Evolutionary conservation across 2,888 invertebrate species (phyloP).

Genomic region (Ichneumoninae sp.): DNA sequence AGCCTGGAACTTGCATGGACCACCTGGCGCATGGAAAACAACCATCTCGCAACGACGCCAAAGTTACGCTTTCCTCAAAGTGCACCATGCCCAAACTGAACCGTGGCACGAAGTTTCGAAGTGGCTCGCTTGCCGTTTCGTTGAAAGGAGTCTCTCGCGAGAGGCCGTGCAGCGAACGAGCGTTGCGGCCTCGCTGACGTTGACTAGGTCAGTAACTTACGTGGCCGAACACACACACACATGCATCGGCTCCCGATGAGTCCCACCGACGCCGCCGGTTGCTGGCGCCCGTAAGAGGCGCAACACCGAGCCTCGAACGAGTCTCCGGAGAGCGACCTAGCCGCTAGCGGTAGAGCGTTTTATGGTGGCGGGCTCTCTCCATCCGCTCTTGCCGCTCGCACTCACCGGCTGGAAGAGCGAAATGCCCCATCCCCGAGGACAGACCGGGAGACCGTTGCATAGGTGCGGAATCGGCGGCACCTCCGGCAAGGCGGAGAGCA

Average conservation of each 20-base stretch:
- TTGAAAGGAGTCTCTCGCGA: constrained; percentile 5
- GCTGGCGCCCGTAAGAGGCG: constrained; percentile 58
- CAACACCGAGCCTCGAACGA: constrained; percentile 50
- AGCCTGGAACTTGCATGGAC: constrained; percentile 19
- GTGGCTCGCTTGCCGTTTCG: constrained; percentile 12
- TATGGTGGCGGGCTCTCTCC: constrained; percentile 63
- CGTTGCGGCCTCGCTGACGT: constrained; percentile 64
- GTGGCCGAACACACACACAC: constrained; percentile 69
- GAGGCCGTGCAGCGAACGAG: constrained; percentile 16
- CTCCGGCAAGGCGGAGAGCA: constrained; percentile 63
- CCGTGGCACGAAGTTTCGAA: not conserved
- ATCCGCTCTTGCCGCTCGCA: constrained; percentile 26
- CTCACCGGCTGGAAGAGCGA: constrained; percentile 64
- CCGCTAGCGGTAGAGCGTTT: constrained; percentile 81
- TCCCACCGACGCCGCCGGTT: constrained; percentile 8
- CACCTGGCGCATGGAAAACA: constrained; percentile 38
- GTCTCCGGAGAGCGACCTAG: constrained; percentile 79
- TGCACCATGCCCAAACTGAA: not conserved
- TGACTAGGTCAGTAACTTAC: constrained; percentile 82
- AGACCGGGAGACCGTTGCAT: not conserved
- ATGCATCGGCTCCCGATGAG: not conserved
- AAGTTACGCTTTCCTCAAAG: not conserved
- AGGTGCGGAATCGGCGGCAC: constrained; percentile 26
- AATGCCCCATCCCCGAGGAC: not conserved
- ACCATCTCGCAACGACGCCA: not conserved